A percentile compares a stretch with the other conserved stretches of the same genome.
Conservation (phyloP, 1,140 invertebrate genomes). For the Helicoverpa zea region DNA sequence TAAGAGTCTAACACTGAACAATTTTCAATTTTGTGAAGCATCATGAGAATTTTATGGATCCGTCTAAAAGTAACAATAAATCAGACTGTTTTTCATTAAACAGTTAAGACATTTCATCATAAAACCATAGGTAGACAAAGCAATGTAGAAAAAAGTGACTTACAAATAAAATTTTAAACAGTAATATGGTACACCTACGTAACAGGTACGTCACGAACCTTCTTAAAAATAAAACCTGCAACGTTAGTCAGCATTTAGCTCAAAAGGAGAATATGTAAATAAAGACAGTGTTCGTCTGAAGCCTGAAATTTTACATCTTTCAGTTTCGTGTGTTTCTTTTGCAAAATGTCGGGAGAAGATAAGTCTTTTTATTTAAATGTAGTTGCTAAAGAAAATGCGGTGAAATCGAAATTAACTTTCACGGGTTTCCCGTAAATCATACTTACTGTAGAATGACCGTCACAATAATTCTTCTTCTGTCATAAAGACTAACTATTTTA, state of each 20-base stretch:
- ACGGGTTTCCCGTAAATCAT: neutral
- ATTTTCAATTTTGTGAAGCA: no score
- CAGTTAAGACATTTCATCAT: no score
- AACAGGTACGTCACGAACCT: neutral
- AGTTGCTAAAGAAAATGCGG: neutral
- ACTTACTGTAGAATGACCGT: neutral
- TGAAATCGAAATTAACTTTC: no score
- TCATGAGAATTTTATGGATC: no score
- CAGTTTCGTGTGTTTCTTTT: neutral
- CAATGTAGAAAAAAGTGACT: no score
- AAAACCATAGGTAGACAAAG: no score
- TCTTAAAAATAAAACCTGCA: conserved; percentile 16
- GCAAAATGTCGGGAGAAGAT: neutral
- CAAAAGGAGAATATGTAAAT: conserved; percentile 31
- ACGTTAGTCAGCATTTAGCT: conserved; percentile 24
- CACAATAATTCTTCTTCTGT: no score
- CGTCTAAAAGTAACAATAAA: no score
- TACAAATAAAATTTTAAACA: neutral
- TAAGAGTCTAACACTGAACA: no score
- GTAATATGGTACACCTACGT: no score
- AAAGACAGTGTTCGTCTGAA: conserved; percentile 11
- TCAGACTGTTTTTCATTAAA: no score
- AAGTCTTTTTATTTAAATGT: conserved; percentile 6
- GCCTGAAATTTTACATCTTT: conserved; percentile 1
- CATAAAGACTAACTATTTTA: no score